phyloP scores from a whole-genome alignment of 2,888 invertebrate genomes.

The Mythimna albipuncta region DNA sequence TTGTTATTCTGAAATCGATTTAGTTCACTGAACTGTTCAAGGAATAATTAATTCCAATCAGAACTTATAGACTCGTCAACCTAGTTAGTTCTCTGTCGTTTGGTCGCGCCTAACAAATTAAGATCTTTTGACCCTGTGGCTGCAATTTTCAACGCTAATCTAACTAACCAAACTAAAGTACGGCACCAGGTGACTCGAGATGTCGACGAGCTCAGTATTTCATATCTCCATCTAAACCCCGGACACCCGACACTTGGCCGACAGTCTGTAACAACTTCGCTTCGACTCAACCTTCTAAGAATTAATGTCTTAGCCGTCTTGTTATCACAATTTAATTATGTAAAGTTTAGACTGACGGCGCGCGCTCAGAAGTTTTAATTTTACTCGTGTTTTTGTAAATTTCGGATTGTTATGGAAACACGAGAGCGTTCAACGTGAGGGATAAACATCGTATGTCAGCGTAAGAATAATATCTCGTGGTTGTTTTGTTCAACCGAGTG shows the following conservation, averaged over 20 bases:
- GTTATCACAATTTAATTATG: slow-evolving; percentile 36
- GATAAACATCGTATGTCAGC: neutral
- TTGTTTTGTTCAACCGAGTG: neutral
- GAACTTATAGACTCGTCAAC: neutral
- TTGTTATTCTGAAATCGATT: slow-evolving; percentile 22
- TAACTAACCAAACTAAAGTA: neutral
- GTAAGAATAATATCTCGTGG: slow-evolving; percentile 8
- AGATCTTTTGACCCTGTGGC: neutral
- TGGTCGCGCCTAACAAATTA: slow-evolving; percentile 9
- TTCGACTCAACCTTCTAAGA: slow-evolving; percentile 18
- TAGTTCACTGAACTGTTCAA: neutral
- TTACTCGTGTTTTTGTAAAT: slow-evolving; percentile 7
- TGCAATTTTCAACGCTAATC: neutral
- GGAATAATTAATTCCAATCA: slow-evolving; percentile 1
- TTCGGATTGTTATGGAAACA: slow-evolving; percentile 6
- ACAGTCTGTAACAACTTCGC: slow-evolving; percentile 13
- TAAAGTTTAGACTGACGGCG: slow-evolving; percentile 20
- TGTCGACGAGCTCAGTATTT: neutral
- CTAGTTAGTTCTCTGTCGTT: neutral
- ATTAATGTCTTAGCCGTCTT: slow-evolving; percentile 15
- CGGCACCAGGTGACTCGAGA: neutral
- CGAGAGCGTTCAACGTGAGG: neutral
- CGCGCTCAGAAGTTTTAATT: neutral
- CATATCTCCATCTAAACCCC: neutral
- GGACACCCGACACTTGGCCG: neutral